Percentiles rank a stretch among this genome's conserved stretches.
Conservation (phyloP, 2,888 invertebrate species). For the Scrobipalpa atriplicella region DNA sequence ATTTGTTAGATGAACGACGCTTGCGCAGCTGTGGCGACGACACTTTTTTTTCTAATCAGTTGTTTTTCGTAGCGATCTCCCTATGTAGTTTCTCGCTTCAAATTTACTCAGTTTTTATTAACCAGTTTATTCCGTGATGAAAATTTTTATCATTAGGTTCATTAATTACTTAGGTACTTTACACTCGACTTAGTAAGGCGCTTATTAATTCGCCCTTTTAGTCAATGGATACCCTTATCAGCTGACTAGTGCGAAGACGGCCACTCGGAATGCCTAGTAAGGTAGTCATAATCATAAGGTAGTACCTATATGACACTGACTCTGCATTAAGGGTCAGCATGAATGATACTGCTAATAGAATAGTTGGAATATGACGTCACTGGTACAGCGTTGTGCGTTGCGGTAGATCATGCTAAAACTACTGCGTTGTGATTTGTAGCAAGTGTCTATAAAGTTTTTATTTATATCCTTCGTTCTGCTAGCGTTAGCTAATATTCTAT, state of each 20-base stretch:
- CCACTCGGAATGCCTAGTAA: not conserved
- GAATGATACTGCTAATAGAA: not conserved
- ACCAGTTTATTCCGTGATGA: no score
- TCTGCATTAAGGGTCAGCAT: not conserved
- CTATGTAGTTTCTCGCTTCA: not conserved
- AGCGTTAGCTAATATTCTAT: no score
- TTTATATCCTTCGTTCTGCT: no score
- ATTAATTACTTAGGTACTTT: not conserved
- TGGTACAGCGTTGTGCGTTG: not conserved
- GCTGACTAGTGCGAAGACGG: not conserved
- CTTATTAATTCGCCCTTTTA: not conserved
- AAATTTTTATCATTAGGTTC: not conserved
- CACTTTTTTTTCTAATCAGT: not conserved
- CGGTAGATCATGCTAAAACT: constrained; percentile 20
- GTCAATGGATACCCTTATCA: not conserved
- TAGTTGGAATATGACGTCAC: not conserved
- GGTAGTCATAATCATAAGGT: not conserved
- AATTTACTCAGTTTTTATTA: no score
- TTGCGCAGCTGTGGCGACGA: not conserved
- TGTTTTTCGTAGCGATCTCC: no score
- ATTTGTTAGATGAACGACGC: not conserved
- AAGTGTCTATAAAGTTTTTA: no score
- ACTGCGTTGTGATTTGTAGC: no score
- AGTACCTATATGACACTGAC: not conserved
- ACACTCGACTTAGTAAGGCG: not conserved